Percentiles rank a stretch among this genome's conserved stretches.
Evolutionary conservation across 2,888 invertebrate species (phyloP).

Genomic region (Epinotia nisella): DNA sequence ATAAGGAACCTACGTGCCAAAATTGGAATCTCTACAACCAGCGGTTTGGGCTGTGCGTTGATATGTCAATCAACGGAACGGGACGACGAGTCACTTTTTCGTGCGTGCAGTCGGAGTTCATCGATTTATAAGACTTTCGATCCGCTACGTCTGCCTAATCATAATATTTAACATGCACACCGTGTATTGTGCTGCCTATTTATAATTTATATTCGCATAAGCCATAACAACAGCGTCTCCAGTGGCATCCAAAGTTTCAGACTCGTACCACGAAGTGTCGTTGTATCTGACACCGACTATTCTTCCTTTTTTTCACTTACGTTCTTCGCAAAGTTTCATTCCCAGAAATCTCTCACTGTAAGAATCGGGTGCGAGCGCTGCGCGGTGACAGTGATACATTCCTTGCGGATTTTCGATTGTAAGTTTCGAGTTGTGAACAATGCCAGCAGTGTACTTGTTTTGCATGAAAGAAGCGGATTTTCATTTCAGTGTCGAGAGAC

Average conservation of each 20-base stretch:
- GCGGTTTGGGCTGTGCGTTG: no score
- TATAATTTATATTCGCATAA: background rate
- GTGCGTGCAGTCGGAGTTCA: no score
- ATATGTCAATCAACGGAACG: no score
- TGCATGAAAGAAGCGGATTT: constrained; percentile 51
- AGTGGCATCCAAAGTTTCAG: constrained; percentile 65
- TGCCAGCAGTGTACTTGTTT: constrained; percentile 61
- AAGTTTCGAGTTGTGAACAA: constrained; percentile 62
- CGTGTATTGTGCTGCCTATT: background rate
- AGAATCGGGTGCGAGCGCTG: constrained; percentile 60
- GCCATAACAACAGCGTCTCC: constrained; percentile 52
- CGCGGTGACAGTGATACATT: constrained; percentile 70
- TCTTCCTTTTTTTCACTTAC: constrained; percentile 69
- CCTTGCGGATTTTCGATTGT: constrained; percentile 57
- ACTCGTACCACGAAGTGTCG: constrained; percentile 69
- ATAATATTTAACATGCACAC: no score
- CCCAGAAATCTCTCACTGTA: constrained; percentile 59
- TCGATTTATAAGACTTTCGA: no score
- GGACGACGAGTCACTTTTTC: no score
- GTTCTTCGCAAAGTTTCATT: constrained; percentile 75
- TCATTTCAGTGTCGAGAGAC: constrained; percentile 55
- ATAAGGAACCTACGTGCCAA: no score
- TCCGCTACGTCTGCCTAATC: background rate
- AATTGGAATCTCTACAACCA: no score
- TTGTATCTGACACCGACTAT: constrained; percentile 80